Conservation (phyloP, 2,113 vertebrate genomes). For the Clarias gariepinus region DNA sequence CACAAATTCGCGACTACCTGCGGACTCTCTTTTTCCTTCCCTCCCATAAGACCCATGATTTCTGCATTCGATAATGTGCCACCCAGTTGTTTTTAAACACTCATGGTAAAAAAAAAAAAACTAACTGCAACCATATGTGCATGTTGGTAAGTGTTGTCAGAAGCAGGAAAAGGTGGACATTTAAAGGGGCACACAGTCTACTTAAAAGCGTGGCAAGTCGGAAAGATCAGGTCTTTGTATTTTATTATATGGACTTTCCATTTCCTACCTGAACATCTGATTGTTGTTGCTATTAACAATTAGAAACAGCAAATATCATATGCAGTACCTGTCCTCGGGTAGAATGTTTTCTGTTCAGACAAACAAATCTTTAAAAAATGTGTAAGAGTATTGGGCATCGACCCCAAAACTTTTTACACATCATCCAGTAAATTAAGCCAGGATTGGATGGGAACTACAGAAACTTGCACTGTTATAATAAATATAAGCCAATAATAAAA, state of each 20-base stretch:
- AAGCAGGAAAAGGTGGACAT: constrained; percentile 41
- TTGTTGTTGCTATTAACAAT: not conserved
- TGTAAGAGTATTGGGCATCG: not conserved
- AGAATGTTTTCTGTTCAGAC: not conserved
- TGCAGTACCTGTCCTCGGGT: not conserved
- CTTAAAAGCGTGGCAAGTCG: not conserved
- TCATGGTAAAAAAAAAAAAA: constrained; percentile 38
- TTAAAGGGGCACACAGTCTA: constrained; percentile 29
- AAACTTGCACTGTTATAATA: not conserved
- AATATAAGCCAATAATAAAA: not conserved
- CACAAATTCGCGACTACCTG: not conserved
- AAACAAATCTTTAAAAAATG: not conserved
- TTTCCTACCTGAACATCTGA: not conserved
- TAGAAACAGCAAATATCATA: not conserved
- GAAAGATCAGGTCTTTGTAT: not conserved
- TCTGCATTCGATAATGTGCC: constrained; percentile 51
- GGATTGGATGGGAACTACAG: constrained; percentile 20
- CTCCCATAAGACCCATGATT: constrained; percentile 46
- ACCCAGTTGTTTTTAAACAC: constrained; percentile 53
- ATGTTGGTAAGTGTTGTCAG: constrained; percentile 48
- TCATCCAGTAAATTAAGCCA: constrained; percentile 8
- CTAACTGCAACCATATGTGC: constrained; percentile 52
- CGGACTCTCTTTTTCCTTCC: not conserved
- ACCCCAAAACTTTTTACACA: not conserved
- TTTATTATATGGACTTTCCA: not conserved